Evolutionary conservation across 1,140 invertebrate genomes (phyloP), one percentile per base, ranked within the genome.

Genomic region (Drosophila tropicalis): DNA sequence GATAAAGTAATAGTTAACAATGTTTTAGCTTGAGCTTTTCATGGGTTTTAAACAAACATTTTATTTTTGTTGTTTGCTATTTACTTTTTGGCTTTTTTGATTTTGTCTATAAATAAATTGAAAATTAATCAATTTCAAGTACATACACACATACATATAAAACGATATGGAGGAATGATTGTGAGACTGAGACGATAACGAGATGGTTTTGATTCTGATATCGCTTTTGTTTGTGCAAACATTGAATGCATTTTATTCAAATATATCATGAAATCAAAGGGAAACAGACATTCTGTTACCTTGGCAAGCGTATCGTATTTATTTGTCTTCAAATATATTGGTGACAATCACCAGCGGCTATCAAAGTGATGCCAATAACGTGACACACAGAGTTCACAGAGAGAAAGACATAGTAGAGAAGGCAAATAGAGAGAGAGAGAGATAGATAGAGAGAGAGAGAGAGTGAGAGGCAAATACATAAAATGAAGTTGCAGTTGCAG

Each of bases 311-410:
- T 78, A 81, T 85, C 81, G 75, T 78, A 84, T 84, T 77, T 77
- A 70, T 75, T 85, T 73, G 82, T 36, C 29, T 58, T 32, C 56
- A 58, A 69, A 71, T 79, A 72, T 73, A 79, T 85, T 81, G 67
- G 82, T 86, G 78, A 82, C 80, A 82, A 81, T 82, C 78, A 81
- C 82, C 82, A 71, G 67, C 64, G 81, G 82, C 81, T 71, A 81
- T 81, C 81, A 73, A 86, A 75, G 78, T 72, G 71, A 69, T 79
- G 83, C 76, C 74, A 87, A 86, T 85, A 87, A 74, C 70, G 77
- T 74, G 70, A 85, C 72, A 54, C 86, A 55, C 70, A 47, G 15
- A 17, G 5, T 17, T 67, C 64, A 41, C 56, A 75, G 54, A 74
- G n/a, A 47, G 44, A 69, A 41, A 32, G 17, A 29, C 29, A 29